These are phyloP conservation scores for Chrysaora quinquecirrha DNA, from an alignment of 30 jellyfish, hydroid and myxozoan species.

Conservation along the genomic window DNA sequence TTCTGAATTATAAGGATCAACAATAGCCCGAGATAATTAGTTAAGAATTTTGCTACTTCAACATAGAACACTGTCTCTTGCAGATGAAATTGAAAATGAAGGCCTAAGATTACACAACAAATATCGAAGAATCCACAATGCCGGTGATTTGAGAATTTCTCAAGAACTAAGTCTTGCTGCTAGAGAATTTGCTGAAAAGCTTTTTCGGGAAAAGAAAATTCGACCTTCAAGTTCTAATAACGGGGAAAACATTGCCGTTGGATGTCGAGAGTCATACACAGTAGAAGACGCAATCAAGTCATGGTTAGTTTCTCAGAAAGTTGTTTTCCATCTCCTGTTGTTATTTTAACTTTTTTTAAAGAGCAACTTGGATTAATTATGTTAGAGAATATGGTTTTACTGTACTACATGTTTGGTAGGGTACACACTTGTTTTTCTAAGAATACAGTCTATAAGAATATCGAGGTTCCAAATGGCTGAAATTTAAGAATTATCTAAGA, in stretches of 20 bases:
- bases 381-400: neutral
- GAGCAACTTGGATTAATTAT: neutral
- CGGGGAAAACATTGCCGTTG: constrained; percentile 53
- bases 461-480: too few relatives aligned
- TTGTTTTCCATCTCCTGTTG: neutral
- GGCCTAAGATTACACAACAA: constrained; percentile 47
- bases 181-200: constrained; percentile 13
- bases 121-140: constrained; percentile 41
- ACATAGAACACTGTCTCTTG: too few relatives aligned
- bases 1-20: too few relatives aligned
- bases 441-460: too few relatives aligned
- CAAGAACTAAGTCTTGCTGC: constrained; percentile 36
- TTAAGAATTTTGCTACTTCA: too few relatives aligned
- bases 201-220: constrained; percentile 7
- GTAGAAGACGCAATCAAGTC: constrained; percentile 56
- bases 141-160: constrained; percentile 20
- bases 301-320: constrained; percentile 21
- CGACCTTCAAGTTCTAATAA: constrained; percentile 3
- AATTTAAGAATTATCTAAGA: too few relatives aligned
- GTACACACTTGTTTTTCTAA: neutral
- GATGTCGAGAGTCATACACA: constrained; percentile 42
- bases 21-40: too few relatives aligned
- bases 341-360: too few relatives aligned
- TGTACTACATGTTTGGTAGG: neutral
- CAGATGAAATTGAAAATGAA: constrained; percentile 49